Conservation (phyloP, 2,888 invertebrate genomes). For the Parnassius smintheus region DNA sequence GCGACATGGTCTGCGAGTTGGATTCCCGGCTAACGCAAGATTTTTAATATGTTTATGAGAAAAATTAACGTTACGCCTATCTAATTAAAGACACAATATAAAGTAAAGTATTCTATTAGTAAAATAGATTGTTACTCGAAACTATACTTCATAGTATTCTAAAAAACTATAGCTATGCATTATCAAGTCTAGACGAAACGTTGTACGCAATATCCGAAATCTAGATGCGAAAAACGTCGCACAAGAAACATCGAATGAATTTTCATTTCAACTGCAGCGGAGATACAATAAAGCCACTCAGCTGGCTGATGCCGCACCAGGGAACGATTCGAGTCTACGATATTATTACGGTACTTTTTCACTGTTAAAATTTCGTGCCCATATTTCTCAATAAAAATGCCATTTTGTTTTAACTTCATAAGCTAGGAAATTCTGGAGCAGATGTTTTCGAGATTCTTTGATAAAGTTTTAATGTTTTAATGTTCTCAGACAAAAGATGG, state of each 20-base stretch:
- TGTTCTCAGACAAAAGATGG: background rate
- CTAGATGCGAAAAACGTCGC: conserved; percentile 17
- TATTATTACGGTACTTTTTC: conserved; percentile 15
- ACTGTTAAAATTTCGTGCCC: conserved; percentile 16
- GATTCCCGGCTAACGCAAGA: too few relatives aligned
- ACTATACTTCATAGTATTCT: too few relatives aligned
- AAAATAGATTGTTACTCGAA: too few relatives aligned
- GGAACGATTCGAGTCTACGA: conserved; percentile 20
- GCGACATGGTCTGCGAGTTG: too few relatives aligned
- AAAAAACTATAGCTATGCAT: too few relatives aligned
- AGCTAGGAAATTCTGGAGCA: conserved; percentile 15
- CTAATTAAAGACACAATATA: too few relatives aligned
- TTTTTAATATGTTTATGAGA: too few relatives aligned
- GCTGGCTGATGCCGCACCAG: conserved; percentile 21
- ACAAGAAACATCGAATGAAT: conserved; percentile 20
- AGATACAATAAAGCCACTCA: conserved; percentile 21
- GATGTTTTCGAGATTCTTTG: conserved; percentile 5
- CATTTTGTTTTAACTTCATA: conserved; percentile 21
- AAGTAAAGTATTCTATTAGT: too few relatives aligned
- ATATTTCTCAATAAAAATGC: conserved; percentile 24
- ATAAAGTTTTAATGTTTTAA: background rate
- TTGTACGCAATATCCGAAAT: conserved; percentile 21
- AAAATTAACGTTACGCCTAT: too few relatives aligned
- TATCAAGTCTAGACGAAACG: conserved; percentile 20
- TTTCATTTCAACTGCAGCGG: conserved; percentile 16